A percentile compares a stretch with the other conserved stretches of the same genome.
phyloP scores from a whole-genome alignment of 2,113 vertebrate species.

The Brachyistius frenatus region DNA sequence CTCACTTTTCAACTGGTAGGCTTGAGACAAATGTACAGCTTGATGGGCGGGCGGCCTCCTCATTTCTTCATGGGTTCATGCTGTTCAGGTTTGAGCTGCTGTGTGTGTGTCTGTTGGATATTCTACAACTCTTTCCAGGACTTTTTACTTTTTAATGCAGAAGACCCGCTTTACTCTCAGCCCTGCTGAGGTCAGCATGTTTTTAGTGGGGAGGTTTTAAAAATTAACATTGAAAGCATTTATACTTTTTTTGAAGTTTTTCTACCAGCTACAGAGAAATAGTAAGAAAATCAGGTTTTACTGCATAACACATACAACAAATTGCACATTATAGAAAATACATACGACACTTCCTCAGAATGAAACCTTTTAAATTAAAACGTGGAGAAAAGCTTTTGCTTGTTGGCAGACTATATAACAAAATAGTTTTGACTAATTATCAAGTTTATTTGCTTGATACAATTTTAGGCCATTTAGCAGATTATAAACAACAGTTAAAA shows the following conservation, averaged over 20 bases:
- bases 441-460: neutral
- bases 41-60: slow-evolving; percentile 16
- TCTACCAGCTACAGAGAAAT: neutral
- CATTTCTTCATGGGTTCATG: neutral
- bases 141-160: slow-evolving; percentile 27
- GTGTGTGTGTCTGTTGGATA: neutral
- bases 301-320: neutral
- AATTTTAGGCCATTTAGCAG: no score
- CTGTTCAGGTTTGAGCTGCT: slow-evolving; percentile 7
- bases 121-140: neutral
- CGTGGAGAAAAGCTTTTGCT: neutral
- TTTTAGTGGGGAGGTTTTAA: neutral
- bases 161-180: neutral
- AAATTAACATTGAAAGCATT: slow-evolving; percentile 14
- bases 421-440: slow-evolving; percentile 4
- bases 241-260: slow-evolving; percentile 10
- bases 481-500: neutral
- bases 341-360: neutral
- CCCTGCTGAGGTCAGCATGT: neutral
- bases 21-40: slow-evolving; percentile 9
- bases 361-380: slow-evolving; percentile 16
- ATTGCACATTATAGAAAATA: neutral
- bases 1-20: slow-evolving; percentile 40
- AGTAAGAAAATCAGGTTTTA: neutral
- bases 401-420: neutral